These are phyloP conservation scores for Petrocephalus schoutedeni DNA, from an alignment of 2,797 vertebrate species.

Conservation along the genomic window DNA sequence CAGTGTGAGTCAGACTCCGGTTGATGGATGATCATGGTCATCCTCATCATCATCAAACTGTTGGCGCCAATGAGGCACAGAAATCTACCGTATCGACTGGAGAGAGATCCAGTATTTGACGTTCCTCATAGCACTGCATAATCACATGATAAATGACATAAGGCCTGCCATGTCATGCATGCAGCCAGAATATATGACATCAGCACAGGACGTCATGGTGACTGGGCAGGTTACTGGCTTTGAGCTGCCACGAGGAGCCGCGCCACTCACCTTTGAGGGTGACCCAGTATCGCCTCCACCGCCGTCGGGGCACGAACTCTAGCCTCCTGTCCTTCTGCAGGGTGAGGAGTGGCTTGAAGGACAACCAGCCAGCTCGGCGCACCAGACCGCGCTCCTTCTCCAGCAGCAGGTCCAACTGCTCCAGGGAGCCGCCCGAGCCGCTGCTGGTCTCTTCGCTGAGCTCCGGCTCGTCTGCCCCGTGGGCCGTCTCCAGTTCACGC, in stretches of 20 bases:
- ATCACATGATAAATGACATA: not conserved
- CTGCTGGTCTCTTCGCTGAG: slow-evolving; percentile 64
- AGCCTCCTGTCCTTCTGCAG: slow-evolving; percentile 82
- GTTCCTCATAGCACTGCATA: not conserved
- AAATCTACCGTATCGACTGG: not conserved
- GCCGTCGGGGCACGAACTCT: slow-evolving; percentile 76
- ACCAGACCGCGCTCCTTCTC: slow-evolving; percentile 86
- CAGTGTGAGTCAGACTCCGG: not conserved
- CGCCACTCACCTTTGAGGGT: slow-evolving; percentile 76
- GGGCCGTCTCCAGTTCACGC: slow-evolving; percentile 78
- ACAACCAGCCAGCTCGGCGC: slow-evolving; percentile 85
- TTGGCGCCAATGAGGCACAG: not conserved
- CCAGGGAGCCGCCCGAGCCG: slow-evolving; percentile 70
- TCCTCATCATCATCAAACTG: not conserved
- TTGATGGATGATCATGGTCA: not conserved
- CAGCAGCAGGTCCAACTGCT: slow-evolving; percentile 76
- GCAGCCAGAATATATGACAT: not conserved
- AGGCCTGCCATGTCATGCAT: not conserved
- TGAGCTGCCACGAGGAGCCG: not conserved
- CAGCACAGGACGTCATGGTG: not conserved
- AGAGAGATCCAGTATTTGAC: not conserved
- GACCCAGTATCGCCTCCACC: slow-evolving; percentile 88
- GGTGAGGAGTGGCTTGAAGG: slow-evolving; percentile 83
- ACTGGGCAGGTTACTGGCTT: not conserved
- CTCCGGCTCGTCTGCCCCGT: slow-evolving; percentile 51